These are phyloP conservation scores for Coregonus clupeaformis DNA, from an alignment of 2,113 vertebrate species.

Conservation along the genomic window DNA sequence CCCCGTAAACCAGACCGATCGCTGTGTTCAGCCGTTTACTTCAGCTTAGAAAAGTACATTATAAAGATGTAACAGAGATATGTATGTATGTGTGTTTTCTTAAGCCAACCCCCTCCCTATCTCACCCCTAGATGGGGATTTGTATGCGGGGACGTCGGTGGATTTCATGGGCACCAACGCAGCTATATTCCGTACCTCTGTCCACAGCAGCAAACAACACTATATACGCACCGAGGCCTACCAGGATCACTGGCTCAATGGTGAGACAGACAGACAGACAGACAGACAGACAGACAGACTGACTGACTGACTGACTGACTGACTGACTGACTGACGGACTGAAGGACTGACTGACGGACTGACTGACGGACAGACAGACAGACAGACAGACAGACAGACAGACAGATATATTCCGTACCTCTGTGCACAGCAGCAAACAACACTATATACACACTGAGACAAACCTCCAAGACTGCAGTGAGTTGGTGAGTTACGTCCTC, in stretches of 20 bases:
- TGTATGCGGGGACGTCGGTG: conserved; percentile 82
- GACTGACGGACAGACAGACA: conserved; percentile 54
- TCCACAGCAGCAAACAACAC: conserved; percentile 67
- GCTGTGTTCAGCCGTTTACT: too few species aligned
- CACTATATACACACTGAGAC: conserved; percentile 80
- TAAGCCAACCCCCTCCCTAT: neutral
- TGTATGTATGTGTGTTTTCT: neutral
- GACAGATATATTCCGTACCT: conserved; percentile 79
- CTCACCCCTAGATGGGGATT: conserved; percentile 68
- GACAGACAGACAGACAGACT: conserved; percentile 45
- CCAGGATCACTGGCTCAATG: conserved; percentile 84
- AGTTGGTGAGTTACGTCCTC: neutral
- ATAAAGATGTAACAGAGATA: too few species aligned
- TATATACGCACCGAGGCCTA: conserved; percentile 84
- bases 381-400: neutral
- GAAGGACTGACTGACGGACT: too few species aligned
- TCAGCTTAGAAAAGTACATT: too few species aligned
- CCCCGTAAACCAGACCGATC: too few species aligned
- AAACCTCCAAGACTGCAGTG: neutral
- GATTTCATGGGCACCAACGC: conserved; percentile 86
- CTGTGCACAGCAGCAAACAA: conserved; percentile 62
- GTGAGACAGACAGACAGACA: conserved; percentile 61
- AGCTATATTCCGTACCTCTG: conserved; percentile 78
- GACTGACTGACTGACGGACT: too few species aligned
- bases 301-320: conserved; percentile 43